A percentile compares a stretch with the other conserved stretches of the same genome.
Conservation (phyloP, 2,888 invertebrate species). For the Calliopum simillimum region DNA sequence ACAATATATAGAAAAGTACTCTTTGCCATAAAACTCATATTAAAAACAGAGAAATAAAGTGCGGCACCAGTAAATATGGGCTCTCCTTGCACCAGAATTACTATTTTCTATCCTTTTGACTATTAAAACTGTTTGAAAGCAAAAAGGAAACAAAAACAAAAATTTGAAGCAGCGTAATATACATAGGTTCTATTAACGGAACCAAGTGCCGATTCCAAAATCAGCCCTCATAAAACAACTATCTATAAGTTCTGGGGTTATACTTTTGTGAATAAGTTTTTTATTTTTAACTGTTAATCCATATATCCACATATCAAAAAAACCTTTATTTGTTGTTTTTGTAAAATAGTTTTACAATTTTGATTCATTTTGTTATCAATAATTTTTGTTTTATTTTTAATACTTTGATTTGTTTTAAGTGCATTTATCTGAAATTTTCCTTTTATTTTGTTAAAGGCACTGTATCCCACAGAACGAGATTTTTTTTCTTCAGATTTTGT, state of each 20-base stretch:
- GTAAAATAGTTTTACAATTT: not conserved
- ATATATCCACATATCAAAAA: constrained; percentile 8
- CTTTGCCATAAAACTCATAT: too few species aligned
- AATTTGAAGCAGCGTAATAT: too few species aligned
- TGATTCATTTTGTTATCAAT: constrained; percentile 28
- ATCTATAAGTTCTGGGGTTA: constrained; percentile 2
- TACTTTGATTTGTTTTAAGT: not conserved
- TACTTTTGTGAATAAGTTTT: not conserved
- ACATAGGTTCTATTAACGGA: too few species aligned
- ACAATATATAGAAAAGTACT: too few species aligned
- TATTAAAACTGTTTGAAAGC: too few species aligned
- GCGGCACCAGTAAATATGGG: too few species aligned
- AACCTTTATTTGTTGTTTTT: not conserved
- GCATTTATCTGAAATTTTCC: constrained; percentile 2
- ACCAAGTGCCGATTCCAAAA: too few species aligned
- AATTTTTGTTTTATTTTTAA: constrained; percentile 20
- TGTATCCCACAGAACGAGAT: constrained; percentile 16
- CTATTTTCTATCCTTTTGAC: too few species aligned
- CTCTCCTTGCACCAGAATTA: too few species aligned
- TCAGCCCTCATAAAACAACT: too few species aligned
- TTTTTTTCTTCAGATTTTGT: not conserved
- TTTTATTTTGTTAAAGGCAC: constrained; percentile 31
- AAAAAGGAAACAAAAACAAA: too few species aligned
- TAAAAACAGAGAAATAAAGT: too few species aligned
- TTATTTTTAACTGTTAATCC: constrained; percentile 39